Conservation (phyloP, 2,888 invertebrate genomes). For the Imbricaverruca yamaguchii region DNA sequence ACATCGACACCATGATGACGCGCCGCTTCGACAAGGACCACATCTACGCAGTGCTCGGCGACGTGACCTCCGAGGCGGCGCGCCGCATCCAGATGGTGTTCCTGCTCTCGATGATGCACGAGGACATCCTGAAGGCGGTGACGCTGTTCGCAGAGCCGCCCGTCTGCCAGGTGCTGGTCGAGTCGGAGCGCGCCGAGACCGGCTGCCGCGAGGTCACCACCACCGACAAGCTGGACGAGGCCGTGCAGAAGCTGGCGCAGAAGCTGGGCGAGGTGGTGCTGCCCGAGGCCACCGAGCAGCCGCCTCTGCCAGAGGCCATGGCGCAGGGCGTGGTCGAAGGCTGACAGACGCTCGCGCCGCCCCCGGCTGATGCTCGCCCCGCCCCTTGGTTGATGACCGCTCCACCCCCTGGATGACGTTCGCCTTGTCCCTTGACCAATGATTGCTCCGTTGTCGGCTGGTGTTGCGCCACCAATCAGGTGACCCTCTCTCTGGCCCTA, state of each 20-base stretch:
- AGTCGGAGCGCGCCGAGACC: neutral
- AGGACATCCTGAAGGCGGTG: neutral
- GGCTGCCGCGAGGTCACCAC: no score
- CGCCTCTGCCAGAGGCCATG: neutral
- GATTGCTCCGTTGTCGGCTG: no score
- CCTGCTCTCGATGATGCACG: conserved; percentile 6
- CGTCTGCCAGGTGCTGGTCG: neutral
- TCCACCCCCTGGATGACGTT: no score
- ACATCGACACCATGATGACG: conserved; percentile 18
- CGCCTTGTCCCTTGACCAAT: no score
- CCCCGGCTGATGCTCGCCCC: no score
- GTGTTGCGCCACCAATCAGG: no score
- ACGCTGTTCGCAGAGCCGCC: neutral
- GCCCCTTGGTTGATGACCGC: no score
- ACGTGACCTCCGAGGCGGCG: neutral
- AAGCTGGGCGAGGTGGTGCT: neutral
- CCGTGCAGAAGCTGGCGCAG: neutral
- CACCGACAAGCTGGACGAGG: neutral
- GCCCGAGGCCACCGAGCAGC: neutral
- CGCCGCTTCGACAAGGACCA: conserved; percentile 19
- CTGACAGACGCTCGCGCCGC: neutral
- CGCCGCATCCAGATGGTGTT: neutral
- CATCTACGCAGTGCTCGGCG: conserved; percentile 14
- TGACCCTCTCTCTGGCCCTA: no score
- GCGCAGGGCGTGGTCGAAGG: neutral